Base-by-base conservation (phyloP, 2,113 vertebrate genomes). In the Amphilophus citrinellus region DNA sequence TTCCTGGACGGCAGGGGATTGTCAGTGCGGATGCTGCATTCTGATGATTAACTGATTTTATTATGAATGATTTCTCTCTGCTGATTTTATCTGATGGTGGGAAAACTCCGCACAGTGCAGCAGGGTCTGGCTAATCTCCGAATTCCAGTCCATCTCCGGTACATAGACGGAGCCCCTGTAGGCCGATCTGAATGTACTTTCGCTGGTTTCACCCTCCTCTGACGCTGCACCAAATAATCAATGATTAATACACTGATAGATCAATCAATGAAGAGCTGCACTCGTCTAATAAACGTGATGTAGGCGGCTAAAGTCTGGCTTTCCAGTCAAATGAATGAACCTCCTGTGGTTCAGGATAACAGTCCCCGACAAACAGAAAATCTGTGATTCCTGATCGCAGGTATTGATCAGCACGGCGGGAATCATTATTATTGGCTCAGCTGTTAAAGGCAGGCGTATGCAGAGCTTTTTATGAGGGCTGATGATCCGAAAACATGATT, bases 121-220 rank as follows among this genome's bases (percentile, higher is more conserved):
- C 15, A 42, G 24, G 1, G 42, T 30, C 24, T 50, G 44, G 24
- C 9, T 50, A 71, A 71, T 50, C 15, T 10, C 42, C 30, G 24
- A 20, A 57, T 20, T 2, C 1, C 1, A 2, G 1, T 2, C 3
- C 0, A 0, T 20, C 0, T 14, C 15, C 66, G 2, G 47, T 5
- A 44, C 5, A 56, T 90, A 93, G 87, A 91, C 85, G 57, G 83
- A 62, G 60, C 71, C 90, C 30, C 0, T 8, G 15, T 0, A 78
- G 82, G 85, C 82, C 84, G 1, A 58, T 13, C 11, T 80, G 8
- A 56, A 18, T 6, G 24, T 4, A 4, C 2, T 9, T 27, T 17
- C n/a, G 35, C 35, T 76, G 57, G 24, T 32, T 32, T 53, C 66
- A 53, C 2, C 44, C 22, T 71, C 24, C 44, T 53, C 3, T 5